Percentiles rank a stretch among this genome's conserved stretches.
Conservation (phyloP, 1,140 invertebrate species). For the Macrobrachium nipponense region DNA sequence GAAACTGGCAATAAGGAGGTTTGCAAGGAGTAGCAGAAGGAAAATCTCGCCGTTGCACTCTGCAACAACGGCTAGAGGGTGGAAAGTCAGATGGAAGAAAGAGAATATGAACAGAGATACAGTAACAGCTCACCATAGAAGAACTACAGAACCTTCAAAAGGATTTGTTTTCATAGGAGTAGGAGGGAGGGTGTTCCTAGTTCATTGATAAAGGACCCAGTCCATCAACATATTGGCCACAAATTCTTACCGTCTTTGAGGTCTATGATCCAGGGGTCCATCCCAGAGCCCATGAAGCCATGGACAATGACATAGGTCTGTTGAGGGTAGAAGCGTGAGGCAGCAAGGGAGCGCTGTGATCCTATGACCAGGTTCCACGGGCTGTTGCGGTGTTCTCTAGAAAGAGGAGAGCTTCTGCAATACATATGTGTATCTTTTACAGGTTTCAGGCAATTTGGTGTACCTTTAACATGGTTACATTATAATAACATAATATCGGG, state of each 20-base stretch:
- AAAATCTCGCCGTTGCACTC: too few species aligned
- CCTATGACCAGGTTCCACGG: slow-evolving; percentile 15
- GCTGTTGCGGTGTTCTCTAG: neutral
- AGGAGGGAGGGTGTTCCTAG: neutral
- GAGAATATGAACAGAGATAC: too few species aligned
- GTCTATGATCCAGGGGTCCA: slow-evolving; percentile 24
- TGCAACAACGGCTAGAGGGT: too few species aligned
- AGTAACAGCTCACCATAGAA: too few species aligned
- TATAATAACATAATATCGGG: neutral
- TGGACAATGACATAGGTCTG: slow-evolving; percentile 47
- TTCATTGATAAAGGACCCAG: neutral
- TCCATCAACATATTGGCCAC: neutral
- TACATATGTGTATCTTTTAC: neutral
- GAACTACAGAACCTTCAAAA: too few species aligned
- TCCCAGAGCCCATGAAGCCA: slow-evolving; percentile 45
- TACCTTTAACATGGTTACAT: neutral
- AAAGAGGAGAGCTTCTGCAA: neutral
- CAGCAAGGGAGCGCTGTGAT: slow-evolving; percentile 5
- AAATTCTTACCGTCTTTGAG: slow-evolving; percentile 41
- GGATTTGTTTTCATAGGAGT: neutral
- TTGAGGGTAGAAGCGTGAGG: slow-evolving; percentile 26
- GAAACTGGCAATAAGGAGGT: too few species aligned
- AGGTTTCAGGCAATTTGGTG: neutral
- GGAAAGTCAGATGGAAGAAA: too few species aligned
- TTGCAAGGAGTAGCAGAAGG: too few species aligned